Evolutionary conservation across 2,797 vertebrate genomes (phyloP).

Genomic region (Salmo trutta): DNA sequence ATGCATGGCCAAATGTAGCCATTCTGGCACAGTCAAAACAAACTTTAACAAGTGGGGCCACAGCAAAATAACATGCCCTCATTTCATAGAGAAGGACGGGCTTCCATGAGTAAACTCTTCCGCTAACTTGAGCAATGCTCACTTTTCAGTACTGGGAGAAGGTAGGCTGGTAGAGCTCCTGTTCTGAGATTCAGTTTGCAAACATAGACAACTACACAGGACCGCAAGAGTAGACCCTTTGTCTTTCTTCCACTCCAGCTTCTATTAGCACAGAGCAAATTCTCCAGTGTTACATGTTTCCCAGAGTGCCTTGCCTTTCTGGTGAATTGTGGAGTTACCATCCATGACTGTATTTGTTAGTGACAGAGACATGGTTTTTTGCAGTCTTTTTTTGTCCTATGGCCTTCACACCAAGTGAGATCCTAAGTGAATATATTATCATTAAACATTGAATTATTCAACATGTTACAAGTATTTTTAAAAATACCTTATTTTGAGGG

Average conservation of each 20-base stretch:
- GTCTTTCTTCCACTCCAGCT: slow-evolving; percentile 23
- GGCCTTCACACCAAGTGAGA: no score
- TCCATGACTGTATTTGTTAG: no score
- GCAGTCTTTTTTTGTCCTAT: no score
- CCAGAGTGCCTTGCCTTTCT: no score
- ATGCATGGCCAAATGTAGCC: slow-evolving; percentile 6
- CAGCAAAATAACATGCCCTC: background rate
- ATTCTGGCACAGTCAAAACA: background rate
- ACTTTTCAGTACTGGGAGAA: slow-evolving; percentile 57
- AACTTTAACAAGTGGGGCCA: background rate
- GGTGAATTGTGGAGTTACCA: no score
- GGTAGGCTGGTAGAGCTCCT: slow-evolving; percentile 41
- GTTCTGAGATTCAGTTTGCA: slow-evolving; percentile 55
- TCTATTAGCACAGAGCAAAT: slow-evolving; percentile 54
- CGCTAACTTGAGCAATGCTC: slow-evolving; percentile 63
- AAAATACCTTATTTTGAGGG: no score
- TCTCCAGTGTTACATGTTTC: no score
- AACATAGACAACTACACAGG: slow-evolving; percentile 76
- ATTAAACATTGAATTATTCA: no score
- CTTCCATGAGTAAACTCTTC: background rate
- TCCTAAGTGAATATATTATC: no score
- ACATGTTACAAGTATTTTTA: no score
- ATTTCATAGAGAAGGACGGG: slow-evolving; percentile 5
- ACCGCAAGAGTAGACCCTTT: slow-evolving; percentile 45
- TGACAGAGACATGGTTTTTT: no score